Evolutionary conservation across 2,113 vertebrate species (phyloP).

Genomic region (Rhea pennata): DNA sequence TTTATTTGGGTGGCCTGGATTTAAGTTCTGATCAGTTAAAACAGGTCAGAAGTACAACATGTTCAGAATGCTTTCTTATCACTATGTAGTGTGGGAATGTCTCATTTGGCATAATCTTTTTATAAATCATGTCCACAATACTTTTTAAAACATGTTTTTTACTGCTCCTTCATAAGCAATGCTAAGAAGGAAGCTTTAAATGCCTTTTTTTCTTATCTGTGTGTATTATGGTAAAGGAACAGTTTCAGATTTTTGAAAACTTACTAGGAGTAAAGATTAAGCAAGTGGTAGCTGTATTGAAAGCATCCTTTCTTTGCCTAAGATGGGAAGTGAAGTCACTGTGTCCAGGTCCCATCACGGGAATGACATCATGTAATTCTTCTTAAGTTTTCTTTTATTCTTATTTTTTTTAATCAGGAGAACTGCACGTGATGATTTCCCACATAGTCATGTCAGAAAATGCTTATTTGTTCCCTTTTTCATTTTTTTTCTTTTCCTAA

Average conservation of each 20-base stretch:
- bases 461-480: neutral
- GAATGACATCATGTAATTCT: neutral
- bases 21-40: neutral
- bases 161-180: neutral
- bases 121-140: neutral
- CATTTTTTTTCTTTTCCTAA: neutral
- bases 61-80: neutral
- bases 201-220: neutral
- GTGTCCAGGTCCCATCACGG: neutral
- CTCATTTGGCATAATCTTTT: neutral
- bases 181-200: neutral
- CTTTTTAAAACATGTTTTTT: neutral
- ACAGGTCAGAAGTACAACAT: neutral
- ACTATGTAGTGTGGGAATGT: neutral
- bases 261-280: neutral
- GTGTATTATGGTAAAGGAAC: neutral
- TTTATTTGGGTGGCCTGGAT: neutral
- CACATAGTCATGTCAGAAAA: neutral
- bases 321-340: slow-evolving; percentile 26
- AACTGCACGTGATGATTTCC: neutral
- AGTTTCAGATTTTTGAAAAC: neutral
- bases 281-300: neutral
- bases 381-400: neutral
- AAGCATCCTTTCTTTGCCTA: neutral
- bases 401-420: neutral